Base-by-base conservation (phyloP, 2,113 vertebrate species). In the Scatophagus argus region DNA sequence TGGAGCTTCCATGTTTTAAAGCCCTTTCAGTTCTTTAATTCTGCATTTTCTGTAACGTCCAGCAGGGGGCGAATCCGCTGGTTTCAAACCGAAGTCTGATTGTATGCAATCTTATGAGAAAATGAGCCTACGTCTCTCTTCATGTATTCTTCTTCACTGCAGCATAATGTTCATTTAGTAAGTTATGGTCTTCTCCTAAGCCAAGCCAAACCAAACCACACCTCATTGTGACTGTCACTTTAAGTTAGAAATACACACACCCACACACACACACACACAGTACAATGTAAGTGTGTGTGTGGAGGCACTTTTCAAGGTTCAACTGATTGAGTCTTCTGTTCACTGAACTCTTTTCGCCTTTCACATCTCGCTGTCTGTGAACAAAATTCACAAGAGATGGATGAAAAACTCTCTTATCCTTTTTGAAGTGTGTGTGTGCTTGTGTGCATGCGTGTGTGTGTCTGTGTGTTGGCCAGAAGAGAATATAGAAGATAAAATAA, bases 271-370 rank as follows among this genome's bases (percentile, higher is more conserved):
- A 31, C 17, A 65, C 17, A n/a, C 75, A 60, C 32, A 46, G n/a
- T n/a, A n/a, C n/a, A n/a, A n/a, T n/a, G n/a, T n/a, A n/a, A n/a
- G n/a, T n/a, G 13, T 6, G 66, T 44, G 54, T 59, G 43, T 12
- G 41, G 47, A 54, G 27, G 31, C 16, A 39, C 27, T 64, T 51
- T 70, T 44, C 38, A 14, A 38, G 51, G 29, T 70, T 44, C 31
- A 25, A 1, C 69, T 73, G 62, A 81, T 77, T 51, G 39, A 74
- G 59, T 49, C 46, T 61, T 76, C 60, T 58, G 39, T 71, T 58
- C 55, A 47, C 56, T 79, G 68, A 77, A 46, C 68, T 85, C 72
- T 54, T 31, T 54, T 34, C 38, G 43, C 65, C 41, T 60, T 83
- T 74, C 52, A 77, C 61, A 81, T 39, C 64, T 77, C 49, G 13